Evolutionary conservation across 2,888 invertebrate genomes (phyloP).

Genomic region (Crioceris asparagi): DNA sequence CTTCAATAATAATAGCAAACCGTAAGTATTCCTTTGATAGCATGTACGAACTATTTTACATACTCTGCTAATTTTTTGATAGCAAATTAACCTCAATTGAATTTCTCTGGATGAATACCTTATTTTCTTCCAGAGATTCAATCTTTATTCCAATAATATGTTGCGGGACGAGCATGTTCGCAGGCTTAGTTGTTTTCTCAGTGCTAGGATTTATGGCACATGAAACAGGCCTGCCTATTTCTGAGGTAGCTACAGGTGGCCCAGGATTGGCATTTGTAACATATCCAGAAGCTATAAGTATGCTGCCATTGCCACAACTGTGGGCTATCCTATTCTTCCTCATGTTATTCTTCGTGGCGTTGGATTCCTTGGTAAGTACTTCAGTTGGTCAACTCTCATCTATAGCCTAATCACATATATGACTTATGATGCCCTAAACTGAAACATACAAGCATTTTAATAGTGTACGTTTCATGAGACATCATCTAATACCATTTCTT

Average conservation of each 20-base stretch:
- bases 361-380: constrained; percentile 61
- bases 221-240: constrained; percentile 60
- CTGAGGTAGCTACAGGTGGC: constrained; percentile 66
- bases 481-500: too few species aligned
- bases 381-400: too few species aligned
- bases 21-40: too few species aligned
- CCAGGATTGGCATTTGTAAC: constrained; percentile 70
- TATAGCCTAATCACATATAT: too few species aligned
- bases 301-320: constrained; percentile 64
- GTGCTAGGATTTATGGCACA: constrained; percentile 65
- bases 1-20: constrained; percentile 60
- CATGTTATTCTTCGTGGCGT: constrained; percentile 72
- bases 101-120: too few species aligned
- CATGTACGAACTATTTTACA: too few species aligned
- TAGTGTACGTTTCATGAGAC: too few species aligned
- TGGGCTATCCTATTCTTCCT: constrained; percentile 70
- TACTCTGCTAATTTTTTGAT: too few species aligned
- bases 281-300: constrained; percentile 65
- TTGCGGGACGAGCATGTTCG: constrained; percentile 66
- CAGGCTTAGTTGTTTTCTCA: constrained; percentile 72
- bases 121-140: constrained; percentile 53
- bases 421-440: too few species aligned
- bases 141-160: constrained; percentile 61
- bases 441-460: too few species aligned
- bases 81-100: too few species aligned